Evolutionary conservation across 1,140 invertebrate species (phyloP), one percentile per base, ranked within the genome.

Genomic region (Drosophila cardini): DNA sequence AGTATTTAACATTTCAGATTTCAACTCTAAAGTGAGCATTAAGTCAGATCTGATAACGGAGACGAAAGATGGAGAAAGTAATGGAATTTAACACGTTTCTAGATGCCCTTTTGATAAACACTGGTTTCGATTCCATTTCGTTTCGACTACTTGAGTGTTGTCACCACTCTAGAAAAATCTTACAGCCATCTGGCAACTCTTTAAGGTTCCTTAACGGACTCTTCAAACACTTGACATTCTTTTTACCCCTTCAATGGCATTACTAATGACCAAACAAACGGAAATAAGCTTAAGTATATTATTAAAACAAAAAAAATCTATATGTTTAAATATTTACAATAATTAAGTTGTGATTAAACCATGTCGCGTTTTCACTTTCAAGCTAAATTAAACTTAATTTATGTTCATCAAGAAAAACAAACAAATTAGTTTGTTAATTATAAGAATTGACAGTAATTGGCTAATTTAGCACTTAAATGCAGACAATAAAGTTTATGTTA

Each of bases 381-480:
- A 60, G 26, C 42, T 3, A 63, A 36, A 63, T 55, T 64, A 64
- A 45, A 40, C 15, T 6, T 64, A 45, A 64, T 64, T 53, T 53
- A 26, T 45, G 38, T 26, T 32, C 50, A 64, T 16, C 18, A 40
- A 42, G 21, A 52, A 63, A 42, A 7, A 40, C 36, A 42, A 63
- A 63, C 46, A 30, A 61, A 63, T 43, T 64, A 42, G 36, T 38
- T 34, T 52, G 34, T 30, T 63, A 52, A 64, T 63, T 63, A 5
- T 15, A 8, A 62, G 45, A 38, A 62, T 62, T 62, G 46, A 38
- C 15, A 52, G 9, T 18, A 63, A 63, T 40, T 62, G 45, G 45
- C 45, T 38, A 30, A 50, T 62, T 48, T 50, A 3, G 15, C 16
- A 30, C 32, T 40, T 38, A 50, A 62, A 50, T 26, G 15, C 16